A percentile compares a stretch with the other conserved stretches of the same genome.
Evolutionary conservation across 2,113 vertebrate species (phyloP).

Genomic region (Epinephelus lanceolatus): DNA sequence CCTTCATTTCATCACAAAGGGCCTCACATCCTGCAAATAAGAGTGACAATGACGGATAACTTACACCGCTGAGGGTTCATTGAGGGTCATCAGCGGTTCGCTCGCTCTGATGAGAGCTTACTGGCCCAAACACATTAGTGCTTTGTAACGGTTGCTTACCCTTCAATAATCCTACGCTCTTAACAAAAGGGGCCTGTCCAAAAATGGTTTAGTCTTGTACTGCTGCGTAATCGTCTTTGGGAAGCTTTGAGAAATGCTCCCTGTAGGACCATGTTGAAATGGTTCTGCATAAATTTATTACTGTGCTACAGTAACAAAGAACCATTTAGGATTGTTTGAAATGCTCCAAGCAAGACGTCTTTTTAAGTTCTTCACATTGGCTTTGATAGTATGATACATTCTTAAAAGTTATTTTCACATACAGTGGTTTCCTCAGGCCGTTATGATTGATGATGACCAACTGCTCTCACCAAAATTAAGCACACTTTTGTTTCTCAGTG

Average conservation of each 20-base stretch:
- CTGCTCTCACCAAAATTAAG: no score
- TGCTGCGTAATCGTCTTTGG: not conserved
- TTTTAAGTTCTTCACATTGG: not conserved
- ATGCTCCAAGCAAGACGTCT: not conserved
- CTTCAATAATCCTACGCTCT: slow-evolving; percentile 40
- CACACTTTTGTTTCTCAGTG: not conserved
- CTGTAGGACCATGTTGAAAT: not conserved
- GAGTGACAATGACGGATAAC: slow-evolving; percentile 12
- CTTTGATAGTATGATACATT: not conserved
- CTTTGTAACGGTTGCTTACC: slow-evolving; percentile 36
- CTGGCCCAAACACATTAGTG: slow-evolving; percentile 27
- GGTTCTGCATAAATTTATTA: not conserved
- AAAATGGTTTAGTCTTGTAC: slow-evolving; percentile 3
- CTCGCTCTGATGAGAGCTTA: slow-evolving; percentile 38
- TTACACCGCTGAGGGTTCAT: slow-evolving; percentile 16
- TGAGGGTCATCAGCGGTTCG: slow-evolving; percentile 32
- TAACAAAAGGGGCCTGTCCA: slow-evolving; percentile 1
- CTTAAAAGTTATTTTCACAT: not conserved
- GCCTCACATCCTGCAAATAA: not conserved
- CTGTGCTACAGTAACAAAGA: not conserved
- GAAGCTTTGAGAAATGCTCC: not conserved
- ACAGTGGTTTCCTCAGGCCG: not conserved
- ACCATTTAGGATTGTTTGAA: not conserved
- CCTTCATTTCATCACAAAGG: not conserved
- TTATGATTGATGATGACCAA: not conserved